Evolutionary conservation across 1,140 invertebrate species (phyloP).

Genomic region (Protaetia brevitarsis): DNA sequence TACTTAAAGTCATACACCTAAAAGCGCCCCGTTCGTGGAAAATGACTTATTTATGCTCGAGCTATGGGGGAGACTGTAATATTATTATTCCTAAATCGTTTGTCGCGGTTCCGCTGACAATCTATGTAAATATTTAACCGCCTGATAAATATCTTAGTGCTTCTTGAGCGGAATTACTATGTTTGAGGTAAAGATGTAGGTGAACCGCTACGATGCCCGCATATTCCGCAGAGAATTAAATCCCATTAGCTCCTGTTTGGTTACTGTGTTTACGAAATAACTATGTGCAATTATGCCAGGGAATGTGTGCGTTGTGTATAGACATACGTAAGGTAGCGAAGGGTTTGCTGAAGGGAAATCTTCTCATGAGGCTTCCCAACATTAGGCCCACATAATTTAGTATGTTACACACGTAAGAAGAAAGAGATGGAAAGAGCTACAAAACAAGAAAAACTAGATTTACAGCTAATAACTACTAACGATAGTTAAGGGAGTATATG

Average conservation of each 20-base stretch:
- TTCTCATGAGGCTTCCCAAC: too few relatives aligned
- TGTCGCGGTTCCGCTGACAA: background rate
- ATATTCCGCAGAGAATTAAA: conserved; percentile 9
- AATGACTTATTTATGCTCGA: too few relatives aligned
- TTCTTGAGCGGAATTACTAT: background rate
- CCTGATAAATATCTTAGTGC: background rate
- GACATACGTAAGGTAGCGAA: background rate
- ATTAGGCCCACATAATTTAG: too few relatives aligned
- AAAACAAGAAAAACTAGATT: too few relatives aligned
- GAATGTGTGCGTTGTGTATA: background rate
- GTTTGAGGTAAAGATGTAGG: background rate
- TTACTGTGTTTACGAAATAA: background rate
- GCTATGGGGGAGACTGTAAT: background rate
- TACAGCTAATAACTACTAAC: too few relatives aligned
- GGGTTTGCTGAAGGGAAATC: too few relatives aligned
- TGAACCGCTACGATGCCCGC: background rate
- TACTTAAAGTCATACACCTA: too few relatives aligned
- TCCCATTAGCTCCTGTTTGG: conserved; percentile 8
- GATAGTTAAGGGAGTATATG: too few relatives aligned
- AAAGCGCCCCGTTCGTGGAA: too few relatives aligned
- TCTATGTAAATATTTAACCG: background rate
- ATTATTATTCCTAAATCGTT: background rate
- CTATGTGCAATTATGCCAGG: background rate
- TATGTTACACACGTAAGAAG: too few relatives aligned
- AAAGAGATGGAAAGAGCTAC: too few relatives aligned